phyloP scores from a whole-genome alignment of 2,797 vertebrate genomes.

The Liasis olivaceus region DNA sequence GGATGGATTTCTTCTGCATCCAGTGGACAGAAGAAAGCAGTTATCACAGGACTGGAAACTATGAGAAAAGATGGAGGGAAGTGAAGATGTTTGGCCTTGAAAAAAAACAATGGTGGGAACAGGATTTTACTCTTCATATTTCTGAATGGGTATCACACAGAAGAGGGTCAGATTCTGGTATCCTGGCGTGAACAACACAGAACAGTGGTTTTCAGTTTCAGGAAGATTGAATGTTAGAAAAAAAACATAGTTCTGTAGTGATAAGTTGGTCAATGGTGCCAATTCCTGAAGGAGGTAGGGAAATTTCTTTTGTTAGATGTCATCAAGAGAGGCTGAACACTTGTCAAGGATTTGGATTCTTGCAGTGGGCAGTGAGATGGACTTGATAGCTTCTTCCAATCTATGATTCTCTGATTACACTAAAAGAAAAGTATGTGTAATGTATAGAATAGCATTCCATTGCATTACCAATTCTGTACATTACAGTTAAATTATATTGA shows the following conservation, averaged over 20 bases:
- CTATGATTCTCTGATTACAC: not conserved
- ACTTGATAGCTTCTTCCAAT: not conserved
- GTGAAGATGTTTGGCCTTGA: too few relatives aligned
- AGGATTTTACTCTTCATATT: too few relatives aligned
- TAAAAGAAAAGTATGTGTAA: not conserved
- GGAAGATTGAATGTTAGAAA: not conserved
- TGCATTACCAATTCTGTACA: not conserved
- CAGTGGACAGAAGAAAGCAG: too few relatives aligned
- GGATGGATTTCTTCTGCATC: too few relatives aligned
- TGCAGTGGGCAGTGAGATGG: not conserved
- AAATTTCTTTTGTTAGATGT: not conserved
- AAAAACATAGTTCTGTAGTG: not conserved
- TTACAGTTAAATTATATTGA: not conserved
- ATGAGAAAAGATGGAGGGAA: too few relatives aligned
- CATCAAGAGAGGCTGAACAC: not conserved
- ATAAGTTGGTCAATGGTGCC: not conserved
- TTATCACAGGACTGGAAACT: too few relatives aligned
- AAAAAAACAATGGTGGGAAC: too few relatives aligned
- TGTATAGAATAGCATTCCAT: not conserved
- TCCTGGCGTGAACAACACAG: not conserved
- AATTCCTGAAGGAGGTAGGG: not conserved
- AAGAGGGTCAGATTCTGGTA: too few relatives aligned
- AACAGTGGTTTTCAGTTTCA: not conserved
- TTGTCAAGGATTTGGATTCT: not conserved
- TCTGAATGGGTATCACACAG: too few relatives aligned